A percentile compares a stretch with the other conserved stretches of the same genome.
phyloP scores from a whole-genome alignment of 2,797 vertebrate species.

The Ceyx erithaca region DNA sequence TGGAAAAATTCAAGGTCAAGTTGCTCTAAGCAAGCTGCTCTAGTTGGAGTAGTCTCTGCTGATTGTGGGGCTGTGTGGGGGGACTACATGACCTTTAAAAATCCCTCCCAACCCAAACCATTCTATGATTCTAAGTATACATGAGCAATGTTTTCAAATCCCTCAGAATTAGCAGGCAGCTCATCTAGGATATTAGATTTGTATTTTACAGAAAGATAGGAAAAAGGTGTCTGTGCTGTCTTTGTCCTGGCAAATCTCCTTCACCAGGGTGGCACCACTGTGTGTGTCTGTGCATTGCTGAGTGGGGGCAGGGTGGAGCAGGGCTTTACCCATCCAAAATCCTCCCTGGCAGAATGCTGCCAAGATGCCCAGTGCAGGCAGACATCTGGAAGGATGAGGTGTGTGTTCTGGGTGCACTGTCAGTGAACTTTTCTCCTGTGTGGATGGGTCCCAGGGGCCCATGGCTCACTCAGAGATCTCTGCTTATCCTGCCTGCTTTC shows the following conservation, averaged over 20 bases:
- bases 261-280: rapidly evolving
- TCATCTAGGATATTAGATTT: background rate
- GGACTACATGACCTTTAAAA: background rate
- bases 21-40: background rate
- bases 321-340: background rate
- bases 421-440: background rate
- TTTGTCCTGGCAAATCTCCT: background rate
- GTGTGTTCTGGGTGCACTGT: rapidly evolving
- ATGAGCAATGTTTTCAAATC: background rate
- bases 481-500: rapidly evolving
- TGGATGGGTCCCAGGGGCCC: background rate
- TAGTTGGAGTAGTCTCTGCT: background rate
- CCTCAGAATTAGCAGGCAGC: background rate
- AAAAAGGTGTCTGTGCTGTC: background rate
- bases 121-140: background rate
- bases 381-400: background rate
- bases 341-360: rapidly evolving
- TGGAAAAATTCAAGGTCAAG: background rate
- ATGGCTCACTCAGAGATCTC: background rate
- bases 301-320: background rate
- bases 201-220: background rate
- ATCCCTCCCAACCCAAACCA: background rate
- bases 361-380: background rate
- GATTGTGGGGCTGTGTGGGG: background rate
- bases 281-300: too few species aligned